Percentiles rank a stretch among this genome's conserved stretches.
phyloP scores from a whole-genome alignment of 2,797 vertebrate genomes.

The Eupleurogrammus muticus region DNA sequence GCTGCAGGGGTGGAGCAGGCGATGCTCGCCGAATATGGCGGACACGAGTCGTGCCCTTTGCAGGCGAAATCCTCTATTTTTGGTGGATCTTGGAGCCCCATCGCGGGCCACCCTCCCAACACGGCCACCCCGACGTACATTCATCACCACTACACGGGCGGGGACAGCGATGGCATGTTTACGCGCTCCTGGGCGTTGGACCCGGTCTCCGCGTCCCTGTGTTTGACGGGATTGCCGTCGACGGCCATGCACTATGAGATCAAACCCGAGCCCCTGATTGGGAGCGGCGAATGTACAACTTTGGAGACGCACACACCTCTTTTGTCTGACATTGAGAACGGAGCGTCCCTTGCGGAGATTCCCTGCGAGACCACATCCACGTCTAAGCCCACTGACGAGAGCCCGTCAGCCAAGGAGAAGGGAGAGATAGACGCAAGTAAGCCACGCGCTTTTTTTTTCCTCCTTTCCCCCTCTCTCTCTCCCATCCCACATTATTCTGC shows the following conservation, averaged over 20 bases:
- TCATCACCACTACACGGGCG: slow-evolving; percentile 89
- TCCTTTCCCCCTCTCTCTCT: too few relatives aligned
- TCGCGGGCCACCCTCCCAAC: slow-evolving; percentile 86
- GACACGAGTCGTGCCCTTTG: slow-evolving; percentile 92
- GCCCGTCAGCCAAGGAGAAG: slow-evolving; percentile 85
- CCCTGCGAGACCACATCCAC: slow-evolving; percentile 79
- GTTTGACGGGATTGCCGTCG: slow-evolving; percentile 93
- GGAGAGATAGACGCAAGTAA: slow-evolving; percentile 91
- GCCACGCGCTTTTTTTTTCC: slow-evolving; percentile 62
- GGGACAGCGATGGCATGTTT: slow-evolving; percentile 94
- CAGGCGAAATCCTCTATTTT: slow-evolving; percentile 94
- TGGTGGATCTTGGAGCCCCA: slow-evolving; percentile 92
- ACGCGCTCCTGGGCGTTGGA: slow-evolving; percentile 96
- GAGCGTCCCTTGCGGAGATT: slow-evolving; percentile 88
- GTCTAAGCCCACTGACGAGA: slow-evolving; percentile 86
- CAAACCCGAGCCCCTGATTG: slow-evolving; percentile 93
- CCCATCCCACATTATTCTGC: neutral
- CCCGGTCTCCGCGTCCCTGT: slow-evolving; percentile 91
- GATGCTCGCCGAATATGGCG: slow-evolving; percentile 91
- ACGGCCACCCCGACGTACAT: slow-evolving; percentile 90
- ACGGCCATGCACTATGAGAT: slow-evolving; percentile 93
- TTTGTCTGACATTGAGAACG: slow-evolving; percentile 92
- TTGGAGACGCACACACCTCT: slow-evolving; percentile 93
- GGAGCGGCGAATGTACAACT: slow-evolving; percentile 92
- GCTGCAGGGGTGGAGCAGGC: slow-evolving; percentile 88